These are phyloP conservation scores for Malurus cyaneus DNA, from an alignment of 2,113 vertebrate genomes.

Conservation along the genomic window DNA sequence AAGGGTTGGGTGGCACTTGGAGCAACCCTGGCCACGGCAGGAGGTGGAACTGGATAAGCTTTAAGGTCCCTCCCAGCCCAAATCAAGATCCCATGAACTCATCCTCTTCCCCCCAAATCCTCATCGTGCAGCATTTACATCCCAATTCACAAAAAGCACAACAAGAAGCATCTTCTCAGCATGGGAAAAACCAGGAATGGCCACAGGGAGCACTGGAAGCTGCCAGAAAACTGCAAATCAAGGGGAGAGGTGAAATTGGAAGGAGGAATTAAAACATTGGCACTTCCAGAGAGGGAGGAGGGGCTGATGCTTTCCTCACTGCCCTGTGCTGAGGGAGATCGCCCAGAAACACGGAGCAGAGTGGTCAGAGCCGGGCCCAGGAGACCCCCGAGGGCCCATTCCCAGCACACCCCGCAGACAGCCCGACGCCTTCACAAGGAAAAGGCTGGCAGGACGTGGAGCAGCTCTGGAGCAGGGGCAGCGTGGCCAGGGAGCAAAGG, in stretches of 20 bases:
- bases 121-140: neutral
- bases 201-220: neutral
- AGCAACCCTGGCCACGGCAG: neutral
- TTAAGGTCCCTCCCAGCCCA: neutral
- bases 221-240: neutral
- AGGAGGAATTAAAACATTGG: neutral
- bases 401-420: neutral
- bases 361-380: neutral
- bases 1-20: neutral
- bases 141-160: neutral
- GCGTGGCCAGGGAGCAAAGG: neutral
- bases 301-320: neutral
- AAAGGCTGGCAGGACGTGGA: neutral
- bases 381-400: accelerated
- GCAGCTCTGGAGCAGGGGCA: neutral
- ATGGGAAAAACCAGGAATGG: neutral
- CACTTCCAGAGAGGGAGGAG: neutral
- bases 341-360: accelerated
- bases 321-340: neutral
- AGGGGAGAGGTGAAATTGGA: neutral
- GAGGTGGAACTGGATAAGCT: neutral
- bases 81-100: neutral
- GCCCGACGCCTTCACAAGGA: neutral
- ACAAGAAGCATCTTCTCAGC: neutral
- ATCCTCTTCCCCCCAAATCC: neutral